Evolutionary conservation across 2,113 vertebrate species (phyloP), one percentile per base, ranked within the genome.

Genomic region (Mobula hypostoma): DNA sequence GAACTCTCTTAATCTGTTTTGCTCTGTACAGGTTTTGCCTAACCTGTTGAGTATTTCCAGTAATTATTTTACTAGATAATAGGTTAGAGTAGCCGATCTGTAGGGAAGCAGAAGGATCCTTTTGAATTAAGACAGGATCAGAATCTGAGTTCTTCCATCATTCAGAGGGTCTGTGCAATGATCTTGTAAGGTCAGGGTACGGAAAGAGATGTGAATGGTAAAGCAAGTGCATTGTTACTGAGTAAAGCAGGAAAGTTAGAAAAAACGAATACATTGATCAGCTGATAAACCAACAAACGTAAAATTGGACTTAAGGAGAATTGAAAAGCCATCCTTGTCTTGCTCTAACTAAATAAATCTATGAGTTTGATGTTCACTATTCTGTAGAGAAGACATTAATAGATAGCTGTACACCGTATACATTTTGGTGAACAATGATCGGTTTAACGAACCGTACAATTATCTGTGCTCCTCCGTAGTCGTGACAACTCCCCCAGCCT

Each of bases 401-500:
- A 32, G 63, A 66, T 63, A 88, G 58, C 58, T n/a, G 36, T 17
- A 72, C 15, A 68, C 66, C 48, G 48, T 66, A 66, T 66, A 66
- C 14, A 66, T 66, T 66, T 21, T 56, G 58, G 0, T 29, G 14
- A 88, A 66, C 63, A 88, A 12, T 29, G 6, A n/a, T 32, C 77
- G 11, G 29, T 79, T 79, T 32, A 90, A 66, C 70, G 74, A 40
- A 27, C 70, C 21, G 48, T 74, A 74, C 32, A 79, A 40, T 0
- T n/a, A 48, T 83, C 68, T 74, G n/a, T 87, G n/a, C 4, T 87
- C n/a, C n/a, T 36, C 68, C 94, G 0, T 95, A 99, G 99, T 74
- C 98, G 98, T 2, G 99, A 99, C 97, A 99, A 99, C 95, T 99
- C 99, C 15, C 99, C 99, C 5, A 99, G 99, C 96, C 97, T 99